A percentile compares a stretch with the other conserved stretches of the same genome.
phyloP scores from a whole-genome alignment of 2,113 vertebrate genomes.

The Emydura subglobosa region DNA sequence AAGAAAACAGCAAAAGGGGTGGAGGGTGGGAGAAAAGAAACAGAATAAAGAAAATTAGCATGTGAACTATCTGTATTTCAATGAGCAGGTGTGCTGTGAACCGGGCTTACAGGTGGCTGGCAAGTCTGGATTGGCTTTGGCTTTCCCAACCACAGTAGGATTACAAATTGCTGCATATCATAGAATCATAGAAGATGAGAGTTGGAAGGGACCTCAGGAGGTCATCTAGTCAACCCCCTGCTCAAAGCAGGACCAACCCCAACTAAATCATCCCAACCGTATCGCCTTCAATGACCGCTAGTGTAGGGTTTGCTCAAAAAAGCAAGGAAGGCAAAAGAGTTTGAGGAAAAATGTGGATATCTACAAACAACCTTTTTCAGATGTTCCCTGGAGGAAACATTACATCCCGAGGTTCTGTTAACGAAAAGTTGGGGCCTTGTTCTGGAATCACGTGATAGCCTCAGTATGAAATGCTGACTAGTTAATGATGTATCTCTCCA shows the following conservation, averaged over 20 bases:
- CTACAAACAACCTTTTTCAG: not conserved
- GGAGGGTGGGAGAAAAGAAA: slow-evolving; percentile 60
- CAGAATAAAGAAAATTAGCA: slow-evolving; percentile 76
- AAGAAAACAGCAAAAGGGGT: slow-evolving; percentile 21
- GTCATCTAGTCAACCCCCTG: too few relatives aligned
- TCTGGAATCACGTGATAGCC: not conserved
- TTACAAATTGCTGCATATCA: not conserved
- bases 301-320: not conserved
- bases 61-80: slow-evolving; percentile 27
- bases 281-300: not conserved
- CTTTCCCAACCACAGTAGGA: not conserved
- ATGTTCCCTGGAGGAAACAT: not conserved
- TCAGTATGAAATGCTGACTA: not conserved
- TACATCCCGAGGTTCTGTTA: accelerated
- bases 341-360: not conserved
- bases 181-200: too few relatives aligned
- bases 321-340: slow-evolving; percentile 25
- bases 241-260: too few relatives aligned
- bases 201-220: too few relatives aligned
- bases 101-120: not conserved
- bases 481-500: not conserved
- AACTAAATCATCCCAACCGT: not conserved
- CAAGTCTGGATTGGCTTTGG: not conserved
- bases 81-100: slow-evolving; percentile 19
- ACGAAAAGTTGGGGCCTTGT: not conserved